A percentile compares a stretch with the other conserved stretches of the same genome.
Evolutionary conservation across 2,888 invertebrate genomes (phyloP).

Genomic region (Sinodicranocentrus sp.): DNA sequence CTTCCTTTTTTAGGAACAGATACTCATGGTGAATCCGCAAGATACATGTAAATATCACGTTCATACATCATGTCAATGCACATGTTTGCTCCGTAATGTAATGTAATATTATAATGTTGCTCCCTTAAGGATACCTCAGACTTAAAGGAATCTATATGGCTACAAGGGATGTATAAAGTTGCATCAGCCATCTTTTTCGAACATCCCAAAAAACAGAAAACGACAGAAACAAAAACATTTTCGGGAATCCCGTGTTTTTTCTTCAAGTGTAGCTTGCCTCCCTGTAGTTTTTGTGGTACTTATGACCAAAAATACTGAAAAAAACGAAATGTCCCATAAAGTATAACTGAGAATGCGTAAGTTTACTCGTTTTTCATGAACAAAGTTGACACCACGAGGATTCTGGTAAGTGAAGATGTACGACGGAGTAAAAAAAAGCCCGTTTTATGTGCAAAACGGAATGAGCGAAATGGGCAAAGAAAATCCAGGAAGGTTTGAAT

Average conservation of each 20-base stretch:
- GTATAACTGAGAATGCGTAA: constrained; percentile 32
- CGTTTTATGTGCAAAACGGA: constrained; percentile 38
- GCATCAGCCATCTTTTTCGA: background rate
- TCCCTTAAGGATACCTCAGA: constrained; percentile 39
- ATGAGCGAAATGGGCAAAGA: background rate
- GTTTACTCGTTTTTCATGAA: constrained; percentile 60
- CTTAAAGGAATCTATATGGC: background rate
- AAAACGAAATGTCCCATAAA: constrained; percentile 44
- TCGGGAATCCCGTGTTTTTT: constrained; percentile 2
- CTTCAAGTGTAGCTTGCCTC: too few relatives aligned
- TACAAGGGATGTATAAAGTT: background rate
- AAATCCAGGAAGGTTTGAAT: background rate
- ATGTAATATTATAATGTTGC: constrained; percentile 23
- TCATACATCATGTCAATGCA: constrained; percentile 53
- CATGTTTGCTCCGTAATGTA: constrained; percentile 10
- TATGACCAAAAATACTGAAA: constrained; percentile 4
- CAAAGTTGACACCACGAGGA: constrained; percentile 48
- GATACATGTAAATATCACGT: constrained; percentile 58
- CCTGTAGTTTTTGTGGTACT: constrained; percentile 8
- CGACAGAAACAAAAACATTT: constrained; percentile 50
- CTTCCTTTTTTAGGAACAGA: background rate
- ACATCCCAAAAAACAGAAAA: constrained; percentile 8
- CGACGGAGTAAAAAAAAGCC: constrained; percentile 14
- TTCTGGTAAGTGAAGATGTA: constrained; percentile 39
- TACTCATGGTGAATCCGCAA: constrained; percentile 35